Evolutionary conservation across 2,888 invertebrate genomes (phyloP).

Genomic region (Eupithecia subfuscata): DNA sequence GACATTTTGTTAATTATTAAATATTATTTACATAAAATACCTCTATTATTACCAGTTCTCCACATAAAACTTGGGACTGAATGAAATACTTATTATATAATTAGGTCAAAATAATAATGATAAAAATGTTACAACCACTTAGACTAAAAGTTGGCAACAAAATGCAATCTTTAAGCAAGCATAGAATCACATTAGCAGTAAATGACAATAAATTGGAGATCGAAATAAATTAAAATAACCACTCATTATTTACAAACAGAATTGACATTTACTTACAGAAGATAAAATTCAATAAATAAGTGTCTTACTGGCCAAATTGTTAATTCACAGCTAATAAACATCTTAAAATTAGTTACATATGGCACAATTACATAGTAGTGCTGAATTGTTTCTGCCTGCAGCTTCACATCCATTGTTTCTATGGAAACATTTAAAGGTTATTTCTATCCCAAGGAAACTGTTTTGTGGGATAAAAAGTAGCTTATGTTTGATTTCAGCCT

Average conservation of each 20-base stretch:
- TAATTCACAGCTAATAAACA: background rate
- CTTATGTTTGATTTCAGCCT: no score
- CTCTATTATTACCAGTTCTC: constrained; percentile 16
- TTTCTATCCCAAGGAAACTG: no score
- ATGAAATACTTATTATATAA: constrained; percentile 16
- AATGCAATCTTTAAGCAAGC: background rate
- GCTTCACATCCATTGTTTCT: no score
- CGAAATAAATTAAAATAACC: constrained; percentile 13
- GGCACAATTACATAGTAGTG: background rate
- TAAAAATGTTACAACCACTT: background rate
- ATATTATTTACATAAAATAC: constrained; percentile 28
- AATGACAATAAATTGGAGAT: constrained; percentile 24
- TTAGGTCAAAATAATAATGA: background rate
- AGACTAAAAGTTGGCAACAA: background rate
- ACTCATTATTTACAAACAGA: constrained; percentile 10
- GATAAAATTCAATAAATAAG: background rate
- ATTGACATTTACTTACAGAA: background rate
- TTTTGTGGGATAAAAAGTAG: no score
- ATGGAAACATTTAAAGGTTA: no score
- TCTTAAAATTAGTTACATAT: background rate
- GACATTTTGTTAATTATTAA: constrained; percentile 20
- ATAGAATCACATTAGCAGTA: constrained; percentile 11
- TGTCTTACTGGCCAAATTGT: background rate
- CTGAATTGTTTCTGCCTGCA: no score
- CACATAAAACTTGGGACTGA: constrained; percentile 31